Percentiles rank a stretch among this genome's conserved stretches.
phyloP scores from a whole-genome alignment of 2,797 vertebrate species.

The Varecia variegata region DNA sequence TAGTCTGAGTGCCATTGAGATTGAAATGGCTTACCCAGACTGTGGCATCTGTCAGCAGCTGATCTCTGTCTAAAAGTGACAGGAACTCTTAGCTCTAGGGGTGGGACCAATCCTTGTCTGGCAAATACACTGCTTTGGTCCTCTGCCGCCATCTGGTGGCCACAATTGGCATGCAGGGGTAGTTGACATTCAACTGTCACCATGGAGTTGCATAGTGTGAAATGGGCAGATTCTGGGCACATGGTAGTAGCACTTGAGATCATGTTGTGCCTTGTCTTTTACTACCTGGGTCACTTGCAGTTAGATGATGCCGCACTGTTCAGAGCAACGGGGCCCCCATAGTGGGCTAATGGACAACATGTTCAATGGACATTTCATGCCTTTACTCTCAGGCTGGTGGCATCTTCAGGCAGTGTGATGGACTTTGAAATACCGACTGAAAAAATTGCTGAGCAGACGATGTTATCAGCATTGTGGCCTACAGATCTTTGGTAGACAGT shows the following conservation, averaged over 20 bases:
- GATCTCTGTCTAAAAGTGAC: background rate
- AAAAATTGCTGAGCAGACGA: fast-evolving
- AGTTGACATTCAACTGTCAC: too few relatives aligned
- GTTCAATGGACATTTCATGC: background rate
- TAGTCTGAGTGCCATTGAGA: background rate
- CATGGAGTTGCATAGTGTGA: background rate
- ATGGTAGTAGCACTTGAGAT: background rate
- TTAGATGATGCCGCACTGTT: fast-evolving
- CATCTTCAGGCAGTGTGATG: too few relatives aligned
- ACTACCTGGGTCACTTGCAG: background rate
- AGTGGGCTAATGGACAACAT: background rate
- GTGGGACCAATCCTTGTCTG: fast-evolving
- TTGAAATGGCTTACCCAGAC: background rate
- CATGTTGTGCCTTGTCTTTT: background rate
- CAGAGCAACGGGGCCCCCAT: background rate
- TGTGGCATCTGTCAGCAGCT: background rate
- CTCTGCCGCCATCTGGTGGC: constrained; percentile 43
- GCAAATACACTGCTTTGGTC: background rate
- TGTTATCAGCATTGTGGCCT: background rate
- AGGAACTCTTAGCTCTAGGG: too few relatives aligned
- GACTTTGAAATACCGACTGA: background rate
- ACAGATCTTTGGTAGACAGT: background rate
- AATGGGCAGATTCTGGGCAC: background rate
- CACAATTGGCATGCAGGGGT: background rate
- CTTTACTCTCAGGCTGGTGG: background rate